Conservation (phyloP, 2,797 vertebrate genomes). For the Amphiprion clarkii region DNA sequence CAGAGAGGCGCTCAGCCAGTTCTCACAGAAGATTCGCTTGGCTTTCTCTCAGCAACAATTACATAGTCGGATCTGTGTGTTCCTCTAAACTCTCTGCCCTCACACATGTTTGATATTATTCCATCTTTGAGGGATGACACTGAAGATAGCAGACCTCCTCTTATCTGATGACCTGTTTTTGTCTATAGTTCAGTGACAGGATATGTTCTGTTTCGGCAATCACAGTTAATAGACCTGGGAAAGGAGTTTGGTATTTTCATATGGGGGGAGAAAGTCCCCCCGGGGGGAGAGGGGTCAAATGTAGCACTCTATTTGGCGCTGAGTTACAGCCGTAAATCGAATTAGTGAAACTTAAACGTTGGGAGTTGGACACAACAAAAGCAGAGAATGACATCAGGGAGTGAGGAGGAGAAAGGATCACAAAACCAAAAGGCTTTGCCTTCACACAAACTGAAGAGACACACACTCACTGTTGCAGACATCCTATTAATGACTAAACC, state of each 20-base stretch:
- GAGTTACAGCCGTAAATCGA: slow-evolving; percentile 47
- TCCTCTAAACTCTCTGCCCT: slow-evolving; percentile 14
- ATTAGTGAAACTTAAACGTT: slow-evolving; percentile 59
- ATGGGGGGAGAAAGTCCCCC: slow-evolving; percentile 14
- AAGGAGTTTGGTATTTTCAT: slow-evolving; percentile 62
- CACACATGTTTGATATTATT: slow-evolving; percentile 19
- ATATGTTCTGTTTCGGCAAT: slow-evolving; percentile 59
- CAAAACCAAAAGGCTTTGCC: neutral
- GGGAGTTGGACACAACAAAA: slow-evolving; percentile 49
- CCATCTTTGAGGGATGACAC: slow-evolving; percentile 19
- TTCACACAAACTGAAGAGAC: slow-evolving; percentile 4
- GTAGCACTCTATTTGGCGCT: slow-evolving; percentile 42
- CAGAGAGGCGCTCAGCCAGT: slow-evolving; percentile 44
- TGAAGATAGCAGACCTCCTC: slow-evolving; percentile 8
- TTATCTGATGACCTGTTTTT: slow-evolving; percentile 40
- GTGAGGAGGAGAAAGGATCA: slow-evolving; percentile 19
- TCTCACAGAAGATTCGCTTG: slow-evolving; percentile 57
- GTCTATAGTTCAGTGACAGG: slow-evolving; percentile 27
- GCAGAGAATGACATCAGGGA: slow-evolving; percentile 54
- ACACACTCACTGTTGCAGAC: neutral
- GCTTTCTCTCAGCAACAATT: slow-evolving; percentile 60
- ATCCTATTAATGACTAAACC: neutral
- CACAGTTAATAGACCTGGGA: slow-evolving; percentile 49
- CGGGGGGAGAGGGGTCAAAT: slow-evolving; percentile 36
- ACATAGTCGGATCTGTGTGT: slow-evolving; percentile 42